Evolutionary conservation across 2,888 invertebrate species (phyloP).

Genomic region (Troglohyphantes excavatus): DNA sequence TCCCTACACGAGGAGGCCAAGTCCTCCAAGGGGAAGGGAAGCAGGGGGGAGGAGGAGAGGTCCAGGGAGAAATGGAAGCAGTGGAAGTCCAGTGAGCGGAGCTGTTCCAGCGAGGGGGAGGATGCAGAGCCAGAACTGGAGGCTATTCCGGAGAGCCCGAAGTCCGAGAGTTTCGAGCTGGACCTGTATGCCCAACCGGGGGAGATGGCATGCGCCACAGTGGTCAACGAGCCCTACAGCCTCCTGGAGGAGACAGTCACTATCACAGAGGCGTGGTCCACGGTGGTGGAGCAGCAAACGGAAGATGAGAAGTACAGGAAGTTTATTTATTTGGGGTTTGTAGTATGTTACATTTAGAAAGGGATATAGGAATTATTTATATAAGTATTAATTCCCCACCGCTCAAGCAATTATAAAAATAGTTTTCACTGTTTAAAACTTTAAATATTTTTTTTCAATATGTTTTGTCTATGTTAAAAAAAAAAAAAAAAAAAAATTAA

Average conservation of each 20-base stretch:
- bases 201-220: conserved; percentile 70
- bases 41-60: conserved; percentile 28
- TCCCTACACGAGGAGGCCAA: conserved; percentile 44
- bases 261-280: conserved; percentile 58
- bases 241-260: conserved; percentile 46
- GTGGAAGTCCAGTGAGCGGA: conserved; percentile 79
- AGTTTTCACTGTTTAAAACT: too few relatives aligned
- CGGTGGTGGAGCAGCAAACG: too few relatives aligned
- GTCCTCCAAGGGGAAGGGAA: conserved; percentile 46
- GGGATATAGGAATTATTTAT: too few relatives aligned
- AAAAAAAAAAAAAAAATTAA: too few relatives aligned
- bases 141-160: conserved; percentile 92
- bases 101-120: conserved; percentile 84
- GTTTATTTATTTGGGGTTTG: too few relatives aligned
- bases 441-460: too few relatives aligned
- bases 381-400: too few relatives aligned
- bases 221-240: conserved; percentile 67
- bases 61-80: conserved; percentile 78
- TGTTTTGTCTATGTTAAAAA: too few relatives aligned
- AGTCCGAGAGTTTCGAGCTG: conserved; percentile 86
- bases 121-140: conserved; percentile 94
- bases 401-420: too few relatives aligned
- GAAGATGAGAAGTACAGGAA: too few relatives aligned
- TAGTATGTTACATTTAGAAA: too few relatives aligned
- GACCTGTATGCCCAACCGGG: conserved; percentile 34